phyloP scores from a whole-genome alignment of 2,113 vertebrate species.

The Canis aureus region DNA sequence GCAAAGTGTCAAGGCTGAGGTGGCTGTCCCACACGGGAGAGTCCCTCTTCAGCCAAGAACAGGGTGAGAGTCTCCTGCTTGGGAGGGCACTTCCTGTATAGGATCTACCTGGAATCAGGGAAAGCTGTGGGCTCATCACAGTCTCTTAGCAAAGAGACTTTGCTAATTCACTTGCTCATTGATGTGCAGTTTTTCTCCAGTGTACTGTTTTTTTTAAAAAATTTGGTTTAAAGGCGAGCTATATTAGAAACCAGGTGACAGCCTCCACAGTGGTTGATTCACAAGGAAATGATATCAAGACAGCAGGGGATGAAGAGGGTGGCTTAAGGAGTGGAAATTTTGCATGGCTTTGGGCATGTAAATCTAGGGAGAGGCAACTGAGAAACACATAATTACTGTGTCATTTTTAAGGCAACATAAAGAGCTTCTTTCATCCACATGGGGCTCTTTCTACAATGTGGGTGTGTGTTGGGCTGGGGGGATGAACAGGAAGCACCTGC shows the following conservation, averaged over 20 bases:
- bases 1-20: constrained; percentile 7
- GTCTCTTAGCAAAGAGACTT: background rate
- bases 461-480: background rate
- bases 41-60: background rate
- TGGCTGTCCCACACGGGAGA: background rate
- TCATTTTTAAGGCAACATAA: constrained; percentile 65
- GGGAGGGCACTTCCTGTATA: background rate
- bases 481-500: background rate
- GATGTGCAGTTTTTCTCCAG: background rate
- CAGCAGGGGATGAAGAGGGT: background rate
- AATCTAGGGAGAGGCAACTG: constrained; percentile 30
- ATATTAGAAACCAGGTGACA: background rate
- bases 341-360: constrained; percentile 21
- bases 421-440: constrained; percentile 50
- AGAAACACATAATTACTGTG: constrained; percentile 37
- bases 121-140: background rate
- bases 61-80: background rate
- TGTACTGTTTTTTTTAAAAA: background rate
- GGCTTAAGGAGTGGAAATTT: constrained; percentile 2
- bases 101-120: background rate
- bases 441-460: constrained; percentile 42
- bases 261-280: background rate
- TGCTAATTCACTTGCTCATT: background rate
- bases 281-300: constrained; percentile 31
- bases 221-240: constrained; percentile 6